Percentiles rank a stretch among this genome's conserved stretches.
These are phyloP conservation scores for Eugnorisma glareosa DNA, from an alignment of 2,888 invertebrate species.

Conservation along the genomic window DNA sequence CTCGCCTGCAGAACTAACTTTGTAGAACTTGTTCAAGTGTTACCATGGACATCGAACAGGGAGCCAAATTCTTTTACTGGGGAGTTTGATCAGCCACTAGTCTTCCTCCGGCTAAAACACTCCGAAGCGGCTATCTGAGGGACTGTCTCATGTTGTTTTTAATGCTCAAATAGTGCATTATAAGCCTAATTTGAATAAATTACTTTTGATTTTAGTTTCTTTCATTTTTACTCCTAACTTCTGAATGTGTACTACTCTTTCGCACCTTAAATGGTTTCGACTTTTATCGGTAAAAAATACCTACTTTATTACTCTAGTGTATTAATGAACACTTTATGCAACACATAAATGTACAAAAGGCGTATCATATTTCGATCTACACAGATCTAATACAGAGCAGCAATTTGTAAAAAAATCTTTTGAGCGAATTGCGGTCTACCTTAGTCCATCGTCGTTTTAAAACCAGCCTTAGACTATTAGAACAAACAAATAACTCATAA, in stretches of 20 bases:
- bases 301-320: neutral
- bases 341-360: neutral
- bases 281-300: neutral
- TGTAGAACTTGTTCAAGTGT: constrained; percentile 69
- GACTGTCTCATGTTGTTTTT: neutral
- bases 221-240: neutral
- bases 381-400: neutral
- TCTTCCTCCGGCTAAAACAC: neutral
- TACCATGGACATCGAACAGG: constrained; percentile 27
- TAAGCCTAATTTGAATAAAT: neutral
- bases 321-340: neutral
- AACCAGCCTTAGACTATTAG: neutral
- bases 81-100: neutral
- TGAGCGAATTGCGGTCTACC: neutral
- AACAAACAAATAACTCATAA: constrained; percentile 56
- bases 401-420: neutral
- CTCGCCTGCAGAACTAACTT: constrained; percentile 62
- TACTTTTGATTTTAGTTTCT: neutral
- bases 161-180: neutral
- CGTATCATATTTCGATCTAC: neutral
- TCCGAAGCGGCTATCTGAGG: neutral
- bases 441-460: neutral
- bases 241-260: neutral
- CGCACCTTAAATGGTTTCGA: neutral
- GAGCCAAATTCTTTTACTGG: constrained; percentile 36